phyloP scores from a whole-genome alignment of 2,797 vertebrate species.

The Sandelia bainsii region DNA sequence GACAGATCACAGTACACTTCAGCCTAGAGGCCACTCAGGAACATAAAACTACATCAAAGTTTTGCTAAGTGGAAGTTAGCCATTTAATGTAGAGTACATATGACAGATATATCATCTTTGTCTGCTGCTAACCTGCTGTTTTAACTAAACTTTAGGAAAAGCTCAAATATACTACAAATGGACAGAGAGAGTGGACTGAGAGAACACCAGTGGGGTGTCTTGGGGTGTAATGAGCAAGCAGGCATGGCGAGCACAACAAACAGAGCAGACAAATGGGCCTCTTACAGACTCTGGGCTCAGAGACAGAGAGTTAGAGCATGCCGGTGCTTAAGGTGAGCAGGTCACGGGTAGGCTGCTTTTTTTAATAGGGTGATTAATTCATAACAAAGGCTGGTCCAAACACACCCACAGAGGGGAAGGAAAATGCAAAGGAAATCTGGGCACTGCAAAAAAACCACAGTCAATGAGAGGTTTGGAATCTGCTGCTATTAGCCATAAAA shows the following conservation, averaged over 20 bases:
- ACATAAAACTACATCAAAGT: conserved; percentile 10
- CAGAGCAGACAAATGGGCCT: conserved; percentile 71
- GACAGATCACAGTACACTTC: conserved; percentile 9
- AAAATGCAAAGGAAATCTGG: conserved; percentile 42
- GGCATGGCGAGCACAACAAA: conserved; percentile 69
- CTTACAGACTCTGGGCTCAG: conserved; percentile 68
- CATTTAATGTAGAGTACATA: conserved; percentile 28
- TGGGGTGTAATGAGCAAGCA: conserved; percentile 44
- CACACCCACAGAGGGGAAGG: conserved; percentile 25
- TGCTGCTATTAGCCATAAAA: conserved; percentile 19
- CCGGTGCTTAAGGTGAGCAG: conserved; percentile 63
- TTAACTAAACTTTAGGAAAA: conserved; percentile 53
- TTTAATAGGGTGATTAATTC: conserved; percentile 57
- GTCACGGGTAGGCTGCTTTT: conserved; percentile 52
- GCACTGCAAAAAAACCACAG: conserved; percentile 40
- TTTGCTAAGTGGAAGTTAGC: conserved; percentile 17
- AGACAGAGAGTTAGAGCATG: conserved; percentile 65
- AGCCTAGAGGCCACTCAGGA: conserved; percentile 19
- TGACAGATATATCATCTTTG: conserved; percentile 62
- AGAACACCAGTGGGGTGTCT: conserved; percentile 30
- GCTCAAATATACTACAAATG: conserved; percentile 42
- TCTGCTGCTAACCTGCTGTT: conserved; percentile 57
- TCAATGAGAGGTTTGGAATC: conserved; percentile 45
- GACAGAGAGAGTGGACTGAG: conserved; percentile 40
- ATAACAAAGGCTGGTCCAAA: conserved; percentile 45